Conservation (phyloP, 2,113 vertebrate species). For the Talpa occidentalis region DNA sequence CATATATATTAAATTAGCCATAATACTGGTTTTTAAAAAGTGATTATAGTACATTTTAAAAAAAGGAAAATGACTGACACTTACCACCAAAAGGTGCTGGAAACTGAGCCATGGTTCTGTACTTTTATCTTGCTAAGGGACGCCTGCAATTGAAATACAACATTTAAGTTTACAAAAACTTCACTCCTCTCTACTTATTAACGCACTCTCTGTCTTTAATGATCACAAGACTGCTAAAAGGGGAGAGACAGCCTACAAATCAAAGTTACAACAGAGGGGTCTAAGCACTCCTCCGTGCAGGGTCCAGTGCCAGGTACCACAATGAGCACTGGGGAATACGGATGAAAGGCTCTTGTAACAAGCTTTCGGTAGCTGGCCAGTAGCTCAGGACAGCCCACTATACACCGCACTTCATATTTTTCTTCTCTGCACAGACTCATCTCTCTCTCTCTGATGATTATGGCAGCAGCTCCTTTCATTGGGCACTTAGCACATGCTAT, state of each 20-base stretch:
- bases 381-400: neutral
- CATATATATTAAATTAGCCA: neutral
- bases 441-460: neutral
- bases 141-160: constrained; percentile 78
- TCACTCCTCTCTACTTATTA: neutral
- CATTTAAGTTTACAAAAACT: constrained; percentile 6
- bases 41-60: neutral
- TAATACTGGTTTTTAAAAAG: neutral
- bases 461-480: neutral
- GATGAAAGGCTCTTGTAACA: neutral
- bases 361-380: neutral
- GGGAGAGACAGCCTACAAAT: neutral
- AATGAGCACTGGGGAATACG: neutral
- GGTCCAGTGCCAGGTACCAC: neutral
- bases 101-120: constrained; percentile 98
- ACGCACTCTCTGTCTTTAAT: neutral
- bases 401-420: neutral
- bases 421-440: neutral
- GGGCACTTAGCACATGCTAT: neutral
- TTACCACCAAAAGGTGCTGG: constrained; percentile 96
- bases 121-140: constrained; percentile 85
- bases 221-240: neutral
- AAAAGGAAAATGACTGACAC: constrained; percentile 71
- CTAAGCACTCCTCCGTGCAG: neutral
- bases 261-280: neutral